phyloP scores from a whole-genome alignment of 2,888 invertebrate genomes.

The Tinea semifulvella region DNA sequence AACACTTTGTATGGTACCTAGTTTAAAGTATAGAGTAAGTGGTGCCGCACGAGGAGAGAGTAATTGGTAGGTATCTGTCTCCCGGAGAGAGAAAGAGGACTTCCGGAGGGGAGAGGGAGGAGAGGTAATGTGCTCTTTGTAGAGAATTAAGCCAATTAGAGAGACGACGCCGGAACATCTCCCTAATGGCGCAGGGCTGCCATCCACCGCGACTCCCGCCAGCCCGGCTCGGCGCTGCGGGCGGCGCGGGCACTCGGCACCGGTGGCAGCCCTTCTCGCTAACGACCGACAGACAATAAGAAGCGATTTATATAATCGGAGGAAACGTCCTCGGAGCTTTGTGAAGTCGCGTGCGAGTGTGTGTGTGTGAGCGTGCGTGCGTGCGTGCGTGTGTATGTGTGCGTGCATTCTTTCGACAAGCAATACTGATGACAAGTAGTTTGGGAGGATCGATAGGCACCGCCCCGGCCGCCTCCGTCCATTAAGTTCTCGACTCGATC shows the following conservation, averaged over 20 bases:
- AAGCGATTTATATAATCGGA: conserved; percentile 8
- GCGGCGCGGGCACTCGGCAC: background rate
- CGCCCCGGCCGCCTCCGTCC: background rate
- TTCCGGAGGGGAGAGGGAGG: no score
- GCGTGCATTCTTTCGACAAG: background rate
- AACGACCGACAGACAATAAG: conserved; percentile 2
- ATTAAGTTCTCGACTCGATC: background rate
- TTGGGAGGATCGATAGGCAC: no score
- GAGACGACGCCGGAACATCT: conserved; percentile 8
- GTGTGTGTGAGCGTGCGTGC: background rate
- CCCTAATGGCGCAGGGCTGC: background rate
- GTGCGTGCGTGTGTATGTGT: background rate
- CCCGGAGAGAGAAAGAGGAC: no score
- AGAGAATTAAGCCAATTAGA: conserved; percentile 4
- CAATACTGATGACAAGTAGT: no score
- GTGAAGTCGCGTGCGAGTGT: background rate
- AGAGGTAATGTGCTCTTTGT: conserved; percentile 4
- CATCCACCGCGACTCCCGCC: background rate
- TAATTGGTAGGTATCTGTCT: conserved; percentile 8
- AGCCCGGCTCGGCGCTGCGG: background rate
- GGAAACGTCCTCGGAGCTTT: background rate
- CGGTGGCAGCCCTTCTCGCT: conserved; percentile 4
- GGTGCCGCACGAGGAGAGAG: no score
- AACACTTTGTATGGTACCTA: no score
- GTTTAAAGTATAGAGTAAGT: no score